phyloP scores from a whole-genome alignment of 2,888 invertebrate species.

The Scrobipalpa costella region DNA sequence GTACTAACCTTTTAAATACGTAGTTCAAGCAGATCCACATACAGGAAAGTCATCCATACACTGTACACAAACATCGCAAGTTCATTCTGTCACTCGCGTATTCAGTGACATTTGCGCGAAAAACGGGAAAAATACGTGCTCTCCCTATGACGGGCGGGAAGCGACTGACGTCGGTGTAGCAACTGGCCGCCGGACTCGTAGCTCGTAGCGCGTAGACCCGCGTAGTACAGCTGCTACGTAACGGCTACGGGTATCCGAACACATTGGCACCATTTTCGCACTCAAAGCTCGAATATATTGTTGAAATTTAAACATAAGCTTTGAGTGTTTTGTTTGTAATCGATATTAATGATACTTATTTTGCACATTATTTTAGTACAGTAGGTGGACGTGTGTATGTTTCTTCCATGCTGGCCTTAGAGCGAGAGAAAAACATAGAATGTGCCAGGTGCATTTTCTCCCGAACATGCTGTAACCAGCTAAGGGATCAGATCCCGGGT shows the following conservation, averaged over 20 bases:
- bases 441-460: too few relatives aligned
- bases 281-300: neutral
- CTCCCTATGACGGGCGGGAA: neutral
- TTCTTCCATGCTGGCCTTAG: too few relatives aligned
- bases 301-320: constrained; percentile 3
- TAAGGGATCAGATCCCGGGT: too few relatives aligned
- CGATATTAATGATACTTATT: neutral
- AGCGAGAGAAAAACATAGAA: too few relatives aligned
- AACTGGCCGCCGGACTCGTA: neutral
- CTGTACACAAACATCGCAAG: constrained; percentile 2
- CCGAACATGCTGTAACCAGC: too few relatives aligned
- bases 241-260: neutral
- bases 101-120: constrained; percentile 1
- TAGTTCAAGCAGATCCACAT: neutral
- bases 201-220: neutral
- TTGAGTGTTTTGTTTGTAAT: neutral
- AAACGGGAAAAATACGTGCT: neutral
- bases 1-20: constrained; percentile 9
- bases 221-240: constrained; percentile 10
- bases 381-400: too few relatives aligned
- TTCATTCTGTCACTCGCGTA: constrained; percentile 18
- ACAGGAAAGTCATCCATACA: constrained; percentile 19
- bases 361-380: too few relatives aligned
- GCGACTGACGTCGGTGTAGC: constrained; percentile 5
- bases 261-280: constrained; percentile 7